Percentiles rank a stretch among this genome's conserved stretches.
These are phyloP conservation scores for Rutilus rutilus DNA, from an alignment of 2,113 vertebrate genomes.

Conservation along the genomic window DNA sequence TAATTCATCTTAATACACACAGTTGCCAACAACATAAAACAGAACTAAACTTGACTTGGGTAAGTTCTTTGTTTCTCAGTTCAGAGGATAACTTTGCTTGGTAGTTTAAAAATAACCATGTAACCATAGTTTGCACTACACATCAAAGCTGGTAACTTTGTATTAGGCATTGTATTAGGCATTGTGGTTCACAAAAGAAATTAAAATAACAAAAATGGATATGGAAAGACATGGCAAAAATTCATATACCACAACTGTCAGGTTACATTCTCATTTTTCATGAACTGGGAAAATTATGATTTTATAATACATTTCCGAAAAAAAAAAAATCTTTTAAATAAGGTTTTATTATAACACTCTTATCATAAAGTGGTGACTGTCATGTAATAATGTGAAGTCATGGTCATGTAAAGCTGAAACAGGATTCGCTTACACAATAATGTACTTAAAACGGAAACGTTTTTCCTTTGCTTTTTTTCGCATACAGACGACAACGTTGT, in stretches of 20 bases:
- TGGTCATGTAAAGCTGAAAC: not conserved
- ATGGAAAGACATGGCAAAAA: not conserved
- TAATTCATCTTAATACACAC: not conserved
- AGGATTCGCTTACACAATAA: not conserved
- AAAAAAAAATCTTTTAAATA: not conserved
- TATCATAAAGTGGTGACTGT: not conserved
- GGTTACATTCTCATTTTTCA: not conserved
- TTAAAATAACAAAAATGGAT: not conserved
- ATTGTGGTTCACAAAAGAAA: not conserved
- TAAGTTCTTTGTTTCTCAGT: not conserved
- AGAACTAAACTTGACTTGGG: not conserved
- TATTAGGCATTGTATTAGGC: not conserved
- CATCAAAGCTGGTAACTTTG: not conserved
- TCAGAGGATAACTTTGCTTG: not conserved
- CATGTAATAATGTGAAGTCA: not conserved
- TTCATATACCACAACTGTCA: not conserved
- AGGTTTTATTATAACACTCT: constrained; percentile 14
- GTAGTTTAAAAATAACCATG: not conserved
- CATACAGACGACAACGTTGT: too few relatives aligned
- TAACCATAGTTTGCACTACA: not conserved
- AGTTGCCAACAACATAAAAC: not conserved
- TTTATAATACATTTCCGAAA: not conserved
- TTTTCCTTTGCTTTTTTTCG: too few relatives aligned
- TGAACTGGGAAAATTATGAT: not conserved
- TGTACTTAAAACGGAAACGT: too few relatives aligned